A percentile compares a stretch with the other conserved stretches of the same genome.
These are phyloP conservation scores for Lophius piscatorius DNA, from an alignment of 2,113 vertebrate genomes.

Conservation along the genomic window DNA sequence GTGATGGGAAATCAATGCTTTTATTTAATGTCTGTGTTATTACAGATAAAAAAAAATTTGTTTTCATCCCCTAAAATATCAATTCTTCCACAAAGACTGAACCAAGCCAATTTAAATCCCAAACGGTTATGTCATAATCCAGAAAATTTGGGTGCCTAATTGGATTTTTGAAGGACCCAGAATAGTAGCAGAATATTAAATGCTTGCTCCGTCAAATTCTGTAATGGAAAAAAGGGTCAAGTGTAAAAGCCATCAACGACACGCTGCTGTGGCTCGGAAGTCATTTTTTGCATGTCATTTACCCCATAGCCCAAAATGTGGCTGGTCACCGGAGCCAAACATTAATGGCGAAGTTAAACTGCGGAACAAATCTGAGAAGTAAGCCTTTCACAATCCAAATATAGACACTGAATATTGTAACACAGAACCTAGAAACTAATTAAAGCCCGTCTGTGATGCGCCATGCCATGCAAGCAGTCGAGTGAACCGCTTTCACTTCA, in stretches of 20 bases:
- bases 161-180: constrained; percentile 72
- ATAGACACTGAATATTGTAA: constrained; percentile 61
- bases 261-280: constrained; percentile 41
- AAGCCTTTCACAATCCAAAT: constrained; percentile 56
- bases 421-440: constrained; percentile 64
- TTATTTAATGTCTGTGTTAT: constrained; percentile 26
- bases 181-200: constrained; percentile 75
- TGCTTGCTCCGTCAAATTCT: constrained; percentile 65
- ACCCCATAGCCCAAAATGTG: constrained; percentile 53
- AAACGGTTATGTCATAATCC: constrained; percentile 72
- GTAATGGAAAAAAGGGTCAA: constrained; percentile 72
- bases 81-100: constrained; percentile 60
- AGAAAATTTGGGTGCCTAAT: constrained; percentile 72
- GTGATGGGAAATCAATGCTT: constrained; percentile 1
- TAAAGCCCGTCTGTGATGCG: constrained; percentile 60
- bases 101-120: constrained; percentile 59
- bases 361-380: constrained; percentile 67
- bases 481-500: constrained; percentile 35
- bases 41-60: constrained; percentile 49
- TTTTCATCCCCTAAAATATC: constrained; percentile 44
- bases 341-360: constrained; percentile 69
- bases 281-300: constrained; percentile 58
- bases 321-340: constrained; percentile 63
- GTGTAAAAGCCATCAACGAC: constrained; percentile 65
- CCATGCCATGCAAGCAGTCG: constrained; percentile 21